Evolutionary conservation across 1,140 invertebrate species (phyloP).

Genomic region (Homarus americanus): DNA sequence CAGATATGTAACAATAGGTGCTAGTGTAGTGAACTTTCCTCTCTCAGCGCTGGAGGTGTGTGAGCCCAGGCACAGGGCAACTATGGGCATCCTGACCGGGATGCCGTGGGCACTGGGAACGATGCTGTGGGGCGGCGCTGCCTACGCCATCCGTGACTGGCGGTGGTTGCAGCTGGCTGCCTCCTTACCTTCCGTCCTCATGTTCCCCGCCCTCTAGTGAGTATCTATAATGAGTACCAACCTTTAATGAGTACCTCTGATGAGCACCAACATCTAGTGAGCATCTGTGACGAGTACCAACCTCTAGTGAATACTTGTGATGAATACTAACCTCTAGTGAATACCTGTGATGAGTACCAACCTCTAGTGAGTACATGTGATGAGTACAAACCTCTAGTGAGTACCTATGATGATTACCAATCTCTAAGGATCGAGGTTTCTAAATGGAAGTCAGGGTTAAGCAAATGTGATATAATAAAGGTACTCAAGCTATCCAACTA

Average conservation of each 20-base stretch:
- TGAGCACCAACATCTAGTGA: not conserved
- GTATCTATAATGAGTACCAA: not conserved
- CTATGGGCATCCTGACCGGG: slow-evolving; percentile 24
- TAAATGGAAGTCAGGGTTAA: too few species aligned
- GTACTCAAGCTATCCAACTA: too few species aligned
- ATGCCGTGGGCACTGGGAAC: slow-evolving; percentile 7
- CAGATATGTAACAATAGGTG: too few species aligned
- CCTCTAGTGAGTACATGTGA: too few species aligned
- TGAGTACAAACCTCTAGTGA: not conserved
- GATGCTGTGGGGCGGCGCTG: slow-evolving; percentile 14
- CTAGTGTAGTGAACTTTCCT: too few species aligned
- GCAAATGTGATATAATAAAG: too few species aligned
- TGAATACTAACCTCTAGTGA: slow-evolving; percentile 4
- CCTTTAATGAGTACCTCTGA: not conserved
- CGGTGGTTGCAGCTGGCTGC: slow-evolving; percentile 25
- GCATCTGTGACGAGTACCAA: too few species aligned
- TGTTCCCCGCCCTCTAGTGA: slow-evolving; percentile 19
- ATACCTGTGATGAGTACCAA: not conserved
- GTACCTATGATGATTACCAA: too few species aligned
- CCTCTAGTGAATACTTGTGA: too few species aligned
- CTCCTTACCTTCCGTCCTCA: slow-evolving; percentile 1
- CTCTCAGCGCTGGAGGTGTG: slow-evolving; percentile 29
- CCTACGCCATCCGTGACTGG: slow-evolving; percentile 35
- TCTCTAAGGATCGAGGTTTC: too few species aligned
- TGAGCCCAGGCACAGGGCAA: slow-evolving; percentile 10